Base-by-base conservation (phyloP, 1,140 invertebrate species). In the Lordiphosa clarofinis region DNA sequence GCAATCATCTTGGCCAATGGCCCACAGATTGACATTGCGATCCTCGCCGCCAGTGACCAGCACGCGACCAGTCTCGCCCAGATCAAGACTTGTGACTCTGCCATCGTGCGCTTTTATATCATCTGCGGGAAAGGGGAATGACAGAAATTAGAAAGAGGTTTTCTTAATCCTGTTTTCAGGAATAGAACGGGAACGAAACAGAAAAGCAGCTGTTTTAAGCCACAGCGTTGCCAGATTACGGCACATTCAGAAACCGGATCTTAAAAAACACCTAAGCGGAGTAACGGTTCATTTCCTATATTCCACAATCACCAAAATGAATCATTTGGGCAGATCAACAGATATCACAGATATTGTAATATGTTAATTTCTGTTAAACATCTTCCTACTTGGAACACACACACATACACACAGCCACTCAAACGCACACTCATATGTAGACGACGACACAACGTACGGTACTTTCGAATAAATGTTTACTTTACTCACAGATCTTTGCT, bases 21-120 rank as follows among this genome's bases (percentile, higher is more conserved):
- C 97, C 97, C 97, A 99, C 63, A 99, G 89, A 88, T 99, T 99
- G 40, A 99, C 97, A 91, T 98, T 98, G 89, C 97, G 96, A 90
- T 99, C 98, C 89, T 98, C 96, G 65, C 98, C 97, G 46, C 97
- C 98, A 69, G 97, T 99, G 42, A 97, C 98, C 88, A 99, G 92
- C 44, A 99, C 97, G 70, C 95, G 90, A 33, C 95, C 96, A 19
- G 95, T 96, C 87, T 97, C 97, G 11, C 96, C 96, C 69, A 98
- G 89, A 49, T 95, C 94, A 44, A 97, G 89, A 84, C 96, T 96
- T 72, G 95, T 96, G 38, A 97, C 95, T 86, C 94, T 94, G 37
- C 93, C 92, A 55, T 92, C 91, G 89, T 97, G 96, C 19, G 96
- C 96, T 67, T 92, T 91, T 89, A 97, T 96, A 84, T 97, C 95